Evolutionary conservation across 2,797 vertebrate species (phyloP).

Genomic region (Gobionotothen gibberifrons): DNA sequence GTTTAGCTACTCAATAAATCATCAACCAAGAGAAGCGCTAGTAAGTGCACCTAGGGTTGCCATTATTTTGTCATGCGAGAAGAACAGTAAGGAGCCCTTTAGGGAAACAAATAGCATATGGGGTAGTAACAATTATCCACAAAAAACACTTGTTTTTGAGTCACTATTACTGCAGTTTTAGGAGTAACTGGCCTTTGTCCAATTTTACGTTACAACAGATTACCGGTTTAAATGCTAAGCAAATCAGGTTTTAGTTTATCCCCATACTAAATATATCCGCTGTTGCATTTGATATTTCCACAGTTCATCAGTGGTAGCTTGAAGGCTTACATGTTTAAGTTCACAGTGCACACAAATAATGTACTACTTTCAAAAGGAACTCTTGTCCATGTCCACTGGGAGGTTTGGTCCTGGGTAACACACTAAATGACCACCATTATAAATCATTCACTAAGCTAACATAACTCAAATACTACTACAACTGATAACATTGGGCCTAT

Average conservation of each 20-base stretch:
- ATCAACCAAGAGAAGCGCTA: background rate
- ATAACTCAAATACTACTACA: background rate
- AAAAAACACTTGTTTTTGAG: too few relatives aligned
- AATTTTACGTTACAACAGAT: background rate
- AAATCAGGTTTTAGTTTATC: too few relatives aligned
- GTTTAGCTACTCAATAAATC: slow-evolving; percentile 1
- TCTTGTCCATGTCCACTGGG: background rate
- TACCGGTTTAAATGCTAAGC: too few relatives aligned
- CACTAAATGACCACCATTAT: background rate
- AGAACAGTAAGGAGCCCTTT: too few relatives aligned
- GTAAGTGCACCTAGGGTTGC: too few relatives aligned
- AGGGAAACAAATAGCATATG: too few relatives aligned
- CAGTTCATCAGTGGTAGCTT: background rate
- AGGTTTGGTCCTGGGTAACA: background rate
- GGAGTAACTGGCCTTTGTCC: background rate
- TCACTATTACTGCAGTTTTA: background rate
- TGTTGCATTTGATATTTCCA: background rate
- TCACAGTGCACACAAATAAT: background rate
- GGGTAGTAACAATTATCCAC: too few relatives aligned
- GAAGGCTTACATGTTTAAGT: background rate
- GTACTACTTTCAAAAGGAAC: background rate
- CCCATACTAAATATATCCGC: background rate
- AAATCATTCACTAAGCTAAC: background rate
- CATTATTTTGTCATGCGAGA: too few relatives aligned
- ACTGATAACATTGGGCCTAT: background rate